These are phyloP conservation scores for Lepidurus packardi DNA, from an alignment of 1,140 invertebrate genomes.

Conservation along the genomic window DNA sequence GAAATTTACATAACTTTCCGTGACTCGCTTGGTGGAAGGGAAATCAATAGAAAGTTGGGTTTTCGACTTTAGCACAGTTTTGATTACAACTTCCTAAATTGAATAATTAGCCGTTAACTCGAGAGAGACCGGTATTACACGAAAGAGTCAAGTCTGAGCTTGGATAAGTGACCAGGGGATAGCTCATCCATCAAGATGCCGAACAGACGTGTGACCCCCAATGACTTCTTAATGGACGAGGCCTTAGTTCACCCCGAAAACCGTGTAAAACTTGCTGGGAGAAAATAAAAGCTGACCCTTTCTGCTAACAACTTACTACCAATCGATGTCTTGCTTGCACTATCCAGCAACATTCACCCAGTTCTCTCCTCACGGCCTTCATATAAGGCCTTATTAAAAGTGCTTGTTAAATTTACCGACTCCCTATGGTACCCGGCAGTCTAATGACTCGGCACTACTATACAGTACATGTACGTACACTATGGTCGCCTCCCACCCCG, in stretches of 20 bases:
- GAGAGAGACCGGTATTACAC: background rate
- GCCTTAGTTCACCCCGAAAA: background rate
- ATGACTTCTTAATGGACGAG: background rate
- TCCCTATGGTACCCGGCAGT: background rate
- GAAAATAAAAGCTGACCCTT: background rate
- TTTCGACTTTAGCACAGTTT: background rate
- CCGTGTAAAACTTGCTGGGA: background rate
- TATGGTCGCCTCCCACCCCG: background rate
- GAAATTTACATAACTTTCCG: background rate
- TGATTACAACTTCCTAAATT: background rate
- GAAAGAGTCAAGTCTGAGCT: background rate
- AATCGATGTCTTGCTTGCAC: background rate
- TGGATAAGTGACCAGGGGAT: background rate
- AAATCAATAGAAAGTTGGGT: background rate
- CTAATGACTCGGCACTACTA: too few species aligned
- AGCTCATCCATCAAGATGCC: background rate
- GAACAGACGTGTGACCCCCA: background rate
- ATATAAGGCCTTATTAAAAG: background rate
- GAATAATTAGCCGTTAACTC: background rate
- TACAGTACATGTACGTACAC: background rate
- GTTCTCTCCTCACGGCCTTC: background rate
- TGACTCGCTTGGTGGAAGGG: background rate
- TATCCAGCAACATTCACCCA: background rate
- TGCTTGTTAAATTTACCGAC: background rate
- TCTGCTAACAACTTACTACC: background rate